Evolutionary conservation across 2,888 invertebrate species (phyloP), one percentile per base, ranked within the genome.

Genomic region (Oscheius onirici): DNA sequence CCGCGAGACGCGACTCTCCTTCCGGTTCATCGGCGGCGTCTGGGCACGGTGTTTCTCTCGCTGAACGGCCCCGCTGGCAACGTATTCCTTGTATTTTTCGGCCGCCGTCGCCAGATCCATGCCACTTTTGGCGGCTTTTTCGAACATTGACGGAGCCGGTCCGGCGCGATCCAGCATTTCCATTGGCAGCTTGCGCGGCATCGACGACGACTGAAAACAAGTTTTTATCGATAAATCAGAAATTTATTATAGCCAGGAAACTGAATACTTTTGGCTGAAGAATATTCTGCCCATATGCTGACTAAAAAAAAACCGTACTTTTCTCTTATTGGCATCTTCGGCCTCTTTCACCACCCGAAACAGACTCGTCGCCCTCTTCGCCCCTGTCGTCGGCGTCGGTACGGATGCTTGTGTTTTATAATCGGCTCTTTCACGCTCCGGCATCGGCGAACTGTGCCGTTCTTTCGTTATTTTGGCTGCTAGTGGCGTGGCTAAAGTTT

Each of bases 11-110:
- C 71, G 24, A 40, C 69, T 75, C 69, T 71, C 51, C 28, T 77
- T 79, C 28, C 79, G 57, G 17, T 72, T 72, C 57, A 76, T 72
- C 28, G 84, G 84, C 24, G 84, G 84, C 3, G 84, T 84, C 46
- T 80, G 80, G 0, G 81, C 83, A 0, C 82, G 77, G 22, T 74
- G 77, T 49, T 68, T 68, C 40, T 68, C 68, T 67, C 75, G 61
- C 28, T 75, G 69, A 8, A 80, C 76, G 10, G 79, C 78, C 13
- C 84, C 84, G 58, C 80, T 80, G 22, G 74, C 77, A 34, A 84
- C 83, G 61, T 83, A 83, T 46, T 79, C 77, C 61, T 81, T 80
- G 69, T 83, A 83, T 65, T 76, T 78, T 61, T 80, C 75, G 22
- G 80, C 81, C 2, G 80, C 83, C 41, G 74, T 63, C 3, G 74